phyloP scores from a whole-genome alignment of 2,113 vertebrate genomes.

The Proteles cristata region DNA sequence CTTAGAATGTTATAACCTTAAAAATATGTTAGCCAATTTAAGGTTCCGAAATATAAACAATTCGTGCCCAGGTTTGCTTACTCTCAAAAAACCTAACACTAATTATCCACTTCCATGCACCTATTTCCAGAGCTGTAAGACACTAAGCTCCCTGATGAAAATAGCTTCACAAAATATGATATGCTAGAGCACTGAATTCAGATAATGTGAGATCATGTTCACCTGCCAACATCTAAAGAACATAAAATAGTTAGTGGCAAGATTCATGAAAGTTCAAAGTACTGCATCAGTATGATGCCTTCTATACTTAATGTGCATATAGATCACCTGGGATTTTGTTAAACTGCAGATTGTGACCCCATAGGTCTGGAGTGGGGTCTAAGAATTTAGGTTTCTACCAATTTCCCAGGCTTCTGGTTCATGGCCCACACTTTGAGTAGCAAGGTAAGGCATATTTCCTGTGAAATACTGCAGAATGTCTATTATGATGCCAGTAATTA shows the following conservation, averaged over 20 bases:
- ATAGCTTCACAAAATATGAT: neutral
- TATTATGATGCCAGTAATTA: neutral
- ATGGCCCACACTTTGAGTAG: neutral
- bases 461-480: neutral
- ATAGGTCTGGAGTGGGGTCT: neutral
- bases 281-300: neutral
- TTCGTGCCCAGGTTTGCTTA: neutral
- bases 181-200: neutral
- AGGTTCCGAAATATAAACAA: constrained; percentile 5
- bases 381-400: neutral
- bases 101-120: neutral
- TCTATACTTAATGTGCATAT: neutral
- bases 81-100: neutral
- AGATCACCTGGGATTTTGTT: neutral
- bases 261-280: neutral
- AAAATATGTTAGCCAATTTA: neutral
- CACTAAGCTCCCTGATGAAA: neutral
- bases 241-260: neutral
- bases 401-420: neutral
- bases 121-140: neutral
- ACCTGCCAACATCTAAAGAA: constrained; percentile 7
- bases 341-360: neutral
- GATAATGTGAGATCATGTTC: neutral
- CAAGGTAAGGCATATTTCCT: neutral
- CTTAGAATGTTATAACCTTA: neutral